These are phyloP conservation scores for Chroicocephalus ridibundus DNA, from an alignment of 2,113 vertebrate genomes.

Conservation along the genomic window DNA sequence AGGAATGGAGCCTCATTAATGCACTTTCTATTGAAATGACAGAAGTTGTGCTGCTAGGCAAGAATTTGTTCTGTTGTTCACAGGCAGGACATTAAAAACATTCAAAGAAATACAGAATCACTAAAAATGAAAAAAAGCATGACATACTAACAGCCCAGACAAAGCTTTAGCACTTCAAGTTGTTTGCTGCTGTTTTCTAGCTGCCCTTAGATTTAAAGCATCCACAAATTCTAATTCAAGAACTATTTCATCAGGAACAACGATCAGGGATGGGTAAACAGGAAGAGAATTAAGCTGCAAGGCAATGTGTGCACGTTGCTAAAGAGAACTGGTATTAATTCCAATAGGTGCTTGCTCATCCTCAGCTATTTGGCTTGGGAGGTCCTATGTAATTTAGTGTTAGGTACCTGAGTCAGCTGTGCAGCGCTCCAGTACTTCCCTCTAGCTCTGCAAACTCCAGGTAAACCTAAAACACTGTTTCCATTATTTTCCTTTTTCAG, in stretches of 20 bases:
- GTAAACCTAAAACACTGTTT: background rate
- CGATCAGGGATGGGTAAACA: background rate
- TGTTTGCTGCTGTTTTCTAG: background rate
- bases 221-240: background rate
- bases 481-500: background rate
- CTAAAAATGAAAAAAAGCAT: background rate
- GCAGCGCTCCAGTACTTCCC: background rate
- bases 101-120: background rate
- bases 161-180: background rate
- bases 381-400: background rate
- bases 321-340: background rate
- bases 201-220: background rate
- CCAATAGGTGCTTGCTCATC: background rate
- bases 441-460: background rate
- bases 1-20: background rate
- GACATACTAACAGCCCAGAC: background rate
- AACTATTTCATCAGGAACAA: background rate
- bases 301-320: background rate
- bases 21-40: background rate
- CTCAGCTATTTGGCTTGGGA: background rate
- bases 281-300: background rate
- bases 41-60: background rate
- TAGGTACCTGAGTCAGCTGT: background rate
- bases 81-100: background rate
- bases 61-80: background rate